phyloP scores from a whole-genome alignment of 2,113 vertebrate species.

The human (Homo sapiens) region DNA sequence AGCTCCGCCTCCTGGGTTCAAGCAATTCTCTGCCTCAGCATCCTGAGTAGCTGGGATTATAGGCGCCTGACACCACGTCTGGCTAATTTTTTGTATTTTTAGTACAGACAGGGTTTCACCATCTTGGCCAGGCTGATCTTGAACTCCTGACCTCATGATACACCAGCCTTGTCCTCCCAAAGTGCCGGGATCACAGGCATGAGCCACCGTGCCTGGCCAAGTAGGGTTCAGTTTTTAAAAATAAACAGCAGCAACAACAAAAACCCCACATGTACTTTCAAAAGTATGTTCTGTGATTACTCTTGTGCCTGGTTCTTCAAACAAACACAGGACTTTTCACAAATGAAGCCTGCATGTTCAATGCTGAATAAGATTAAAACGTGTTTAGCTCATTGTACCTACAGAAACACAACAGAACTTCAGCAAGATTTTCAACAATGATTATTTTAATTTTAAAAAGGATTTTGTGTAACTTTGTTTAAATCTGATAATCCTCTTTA shows the following conservation, averaged over 20 bases:
- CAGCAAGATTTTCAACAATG: not conserved
- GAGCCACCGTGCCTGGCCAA: no score
- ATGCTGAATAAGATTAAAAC: not conserved
- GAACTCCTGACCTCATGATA: no score
- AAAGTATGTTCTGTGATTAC: not conserved
- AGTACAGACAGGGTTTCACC: no score
- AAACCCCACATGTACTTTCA: not conserved
- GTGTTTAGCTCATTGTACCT: not conserved
- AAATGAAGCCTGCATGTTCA: not conserved
- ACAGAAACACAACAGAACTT: not conserved
- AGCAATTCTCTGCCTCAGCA: no score
- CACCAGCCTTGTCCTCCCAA: no score
- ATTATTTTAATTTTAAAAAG: not conserved
- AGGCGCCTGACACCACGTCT: no score
- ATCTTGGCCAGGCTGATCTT: no score
- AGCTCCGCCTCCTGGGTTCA: no score
- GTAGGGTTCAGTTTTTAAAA: not conserved
- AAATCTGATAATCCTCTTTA: not conserved
- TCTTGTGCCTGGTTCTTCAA: not conserved
- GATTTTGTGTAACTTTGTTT: not conserved
- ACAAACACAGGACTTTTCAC: not conserved
- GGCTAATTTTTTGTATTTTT: no score
- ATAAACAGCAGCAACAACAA: not conserved
- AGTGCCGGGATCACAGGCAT: no score
- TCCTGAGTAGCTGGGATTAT: no score